Percentiles rank a stretch among this genome's conserved stretches.
Conservation (phyloP, 2,797 vertebrate genomes). For the Orientallactaga sibirica region DNA sequence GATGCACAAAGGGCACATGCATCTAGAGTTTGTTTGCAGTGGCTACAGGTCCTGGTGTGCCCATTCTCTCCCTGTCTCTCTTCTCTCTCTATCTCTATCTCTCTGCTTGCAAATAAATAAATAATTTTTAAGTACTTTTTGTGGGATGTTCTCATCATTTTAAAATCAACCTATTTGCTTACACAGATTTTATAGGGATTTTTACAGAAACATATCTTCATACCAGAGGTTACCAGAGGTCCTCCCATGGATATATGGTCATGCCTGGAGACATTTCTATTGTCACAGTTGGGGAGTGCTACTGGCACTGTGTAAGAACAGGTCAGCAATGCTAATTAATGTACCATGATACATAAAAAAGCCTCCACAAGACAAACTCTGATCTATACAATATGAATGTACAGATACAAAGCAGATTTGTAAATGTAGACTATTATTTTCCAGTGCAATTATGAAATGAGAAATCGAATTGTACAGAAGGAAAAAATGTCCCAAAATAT, state of each 20-base stretch:
- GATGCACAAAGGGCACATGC: no score
- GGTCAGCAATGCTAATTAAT: not conserved
- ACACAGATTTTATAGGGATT: not conserved
- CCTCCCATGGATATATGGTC: not conserved
- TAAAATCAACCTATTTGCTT: not conserved
- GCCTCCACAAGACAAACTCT: not conserved
- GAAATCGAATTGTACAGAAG: not conserved
- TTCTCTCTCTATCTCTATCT: no score
- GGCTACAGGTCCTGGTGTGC: no score
- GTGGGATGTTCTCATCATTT: not conserved
- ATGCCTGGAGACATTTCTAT: not conserved
- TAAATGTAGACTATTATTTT: not conserved
- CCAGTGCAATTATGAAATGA: not conserved
- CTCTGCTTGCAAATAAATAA: no score
- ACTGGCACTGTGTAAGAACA: fast-evolving
- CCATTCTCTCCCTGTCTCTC: no score
- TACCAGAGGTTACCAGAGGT: no score
- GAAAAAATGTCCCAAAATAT: not conserved
- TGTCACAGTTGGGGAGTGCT: not conserved
- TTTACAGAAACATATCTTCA: not conserved
- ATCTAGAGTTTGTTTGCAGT: no score
- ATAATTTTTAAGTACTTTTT: not conserved
- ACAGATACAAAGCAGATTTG: not conserved
- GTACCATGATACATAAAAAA: fast-evolving
- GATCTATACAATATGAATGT: fast-evolving